phyloP scores from a whole-genome alignment of 2,113 vertebrate genomes.

The Ia io region DNA sequence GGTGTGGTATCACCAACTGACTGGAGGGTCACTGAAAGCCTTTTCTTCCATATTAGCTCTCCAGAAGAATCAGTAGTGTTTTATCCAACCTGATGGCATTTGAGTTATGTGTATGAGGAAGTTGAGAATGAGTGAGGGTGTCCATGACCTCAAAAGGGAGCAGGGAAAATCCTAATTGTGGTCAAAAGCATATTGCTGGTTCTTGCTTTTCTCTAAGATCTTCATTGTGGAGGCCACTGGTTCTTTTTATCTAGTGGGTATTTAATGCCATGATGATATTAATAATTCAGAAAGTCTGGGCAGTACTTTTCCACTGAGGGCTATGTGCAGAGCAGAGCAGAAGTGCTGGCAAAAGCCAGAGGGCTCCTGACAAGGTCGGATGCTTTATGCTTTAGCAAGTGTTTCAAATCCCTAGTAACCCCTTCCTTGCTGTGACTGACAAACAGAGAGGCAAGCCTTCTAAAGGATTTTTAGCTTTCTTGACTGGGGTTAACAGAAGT shows the following conservation, averaged over 20 bases:
- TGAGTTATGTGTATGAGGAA: background rate
- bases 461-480: background rate
- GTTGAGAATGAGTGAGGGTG: background rate
- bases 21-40: background rate
- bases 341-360: background rate
- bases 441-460: background rate
- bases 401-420: background rate
- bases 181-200: background rate
- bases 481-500: background rate
- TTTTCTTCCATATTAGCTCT: background rate
- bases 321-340: background rate
- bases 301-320: conserved; percentile 56
- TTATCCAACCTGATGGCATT: background rate
- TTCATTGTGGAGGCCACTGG: background rate
- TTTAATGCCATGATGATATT: conserved; percentile 58
- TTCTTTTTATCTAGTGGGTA: conserved; percentile 34
- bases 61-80: background rate
- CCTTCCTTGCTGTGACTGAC: background rate
- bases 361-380: conserved; percentile 36
- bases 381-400: background rate
- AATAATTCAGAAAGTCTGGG: conserved; percentile 63
- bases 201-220: conserved; percentile 1
- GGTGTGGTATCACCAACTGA: background rate
- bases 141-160: background rate
- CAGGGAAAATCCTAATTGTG: background rate